Evolutionary conservation across 2,113 vertebrate genomes (phyloP), one percentile per base, ranked within the genome.

Genomic region (Datnioides undecimradiatus): DNA sequence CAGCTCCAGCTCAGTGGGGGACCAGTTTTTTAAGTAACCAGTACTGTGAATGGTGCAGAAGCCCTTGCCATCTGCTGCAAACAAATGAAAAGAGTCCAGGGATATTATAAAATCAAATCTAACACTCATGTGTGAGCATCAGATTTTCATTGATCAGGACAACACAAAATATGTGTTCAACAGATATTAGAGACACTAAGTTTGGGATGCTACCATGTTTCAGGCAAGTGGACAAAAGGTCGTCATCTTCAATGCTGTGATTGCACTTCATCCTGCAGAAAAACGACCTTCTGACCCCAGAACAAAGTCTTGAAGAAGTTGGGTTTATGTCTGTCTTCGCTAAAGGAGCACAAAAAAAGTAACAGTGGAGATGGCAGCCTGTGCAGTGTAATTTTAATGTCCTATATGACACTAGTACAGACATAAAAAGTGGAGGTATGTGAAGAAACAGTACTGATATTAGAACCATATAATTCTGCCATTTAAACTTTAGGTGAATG

Each of bases 11-110:
- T 41, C 34, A 17, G 46, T 5, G 2, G 54, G 34, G 25, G 33
- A 6, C 43, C 45, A 41, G 0, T 19, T 51, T 23, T 77, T 21
- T 17, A 60, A 34, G n/a, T 65, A 66, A 0, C 49, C 62, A 29
- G 40, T 49, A 43, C 33, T 76, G 52, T 76, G 52, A n/a, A 71
- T 38, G 38, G 48, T 46, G 40, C 38, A 71, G 58, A 63, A 64
- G 23, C n/a, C 5, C 13, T 55, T 54, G 55, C 0, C 13, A 16
- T 63, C 29, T 29, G 29, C 48, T 38, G 11, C 21, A 8, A 36
- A 59, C 16, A 19, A 49, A 68, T 31, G 4, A n/a, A 23, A 21
- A 0, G 6, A 3, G 6, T 19, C 34, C 13, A 64, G 5, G 36
- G 29, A 33, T 49, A 11, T 48, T 48, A 2, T 25, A 73, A 34